Evolutionary conservation across 2,113 vertebrate species (phyloP).

Genomic region (Ondatra zibethicus): DNA sequence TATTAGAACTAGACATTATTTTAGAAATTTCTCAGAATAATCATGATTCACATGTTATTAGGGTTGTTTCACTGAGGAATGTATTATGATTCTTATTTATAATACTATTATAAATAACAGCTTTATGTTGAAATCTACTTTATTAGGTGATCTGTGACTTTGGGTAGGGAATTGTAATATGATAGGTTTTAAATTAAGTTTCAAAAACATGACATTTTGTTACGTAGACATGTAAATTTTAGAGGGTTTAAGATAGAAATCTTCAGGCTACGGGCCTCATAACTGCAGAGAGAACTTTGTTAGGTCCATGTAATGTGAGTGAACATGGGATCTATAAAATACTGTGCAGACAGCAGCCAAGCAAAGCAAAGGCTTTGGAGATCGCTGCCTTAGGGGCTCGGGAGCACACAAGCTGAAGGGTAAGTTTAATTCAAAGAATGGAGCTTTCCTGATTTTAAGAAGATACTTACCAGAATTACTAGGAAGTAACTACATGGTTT

Average conservation of each 20-base stretch:
- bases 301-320: constrained; percentile 46
- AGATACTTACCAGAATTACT: constrained; percentile 36
- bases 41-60: not conserved
- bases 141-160: not conserved
- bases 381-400: constrained; percentile 63
- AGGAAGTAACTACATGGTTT: constrained; percentile 39
- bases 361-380: constrained; percentile 68
- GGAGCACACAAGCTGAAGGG: constrained; percentile 3
- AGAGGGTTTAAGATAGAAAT: constrained; percentile 57
- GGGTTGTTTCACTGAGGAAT: not conserved
- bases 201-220: constrained; percentile 21
- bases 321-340: constrained; percentile 21
- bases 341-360: constrained; percentile 22
- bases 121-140: not conserved
- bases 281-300: constrained; percentile 53
- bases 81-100: not conserved
- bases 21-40: not conserved
- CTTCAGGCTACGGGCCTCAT: not conserved
- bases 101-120: not conserved
- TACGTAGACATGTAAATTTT: constrained; percentile 55
- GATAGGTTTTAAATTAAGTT: constrained; percentile 51
- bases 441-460: constrained; percentile 65
- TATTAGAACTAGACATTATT: not conserved
- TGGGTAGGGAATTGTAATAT: not conserved
- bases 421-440: constrained; percentile 67